Conservation (phyloP, 2,113 vertebrate genomes). For the Embiotoca jacksoni region DNA sequence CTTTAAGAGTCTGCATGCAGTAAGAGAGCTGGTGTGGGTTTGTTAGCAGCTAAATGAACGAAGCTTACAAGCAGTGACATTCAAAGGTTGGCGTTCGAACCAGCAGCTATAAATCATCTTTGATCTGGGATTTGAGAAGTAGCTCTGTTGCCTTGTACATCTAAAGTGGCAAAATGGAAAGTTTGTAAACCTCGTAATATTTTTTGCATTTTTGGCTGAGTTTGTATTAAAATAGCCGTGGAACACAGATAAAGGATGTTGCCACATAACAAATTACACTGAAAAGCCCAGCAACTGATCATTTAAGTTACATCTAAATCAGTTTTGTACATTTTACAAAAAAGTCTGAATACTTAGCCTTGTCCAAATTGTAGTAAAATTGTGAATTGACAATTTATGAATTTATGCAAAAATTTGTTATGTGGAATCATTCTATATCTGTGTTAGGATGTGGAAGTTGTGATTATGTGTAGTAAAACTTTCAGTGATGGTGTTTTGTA, state of each 20-base stretch:
- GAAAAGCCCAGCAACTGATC: conserved; percentile 36
- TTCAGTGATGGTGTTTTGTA: conserved; percentile 52
- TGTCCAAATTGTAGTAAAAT: conserved; percentile 62
- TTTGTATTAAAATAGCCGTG: conserved; percentile 77
- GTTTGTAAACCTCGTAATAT: conserved; percentile 72
- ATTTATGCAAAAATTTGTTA: conserved; percentile 53
- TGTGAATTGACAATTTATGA: conserved; percentile 52
- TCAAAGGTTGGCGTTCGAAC: conserved; percentile 67
- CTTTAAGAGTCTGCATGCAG: conserved; percentile 75
- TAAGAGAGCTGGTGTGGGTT: conserved; percentile 67
- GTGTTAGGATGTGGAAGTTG: conserved; percentile 53
- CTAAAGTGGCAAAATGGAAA: conserved; percentile 71
- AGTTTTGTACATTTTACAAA: conserved; percentile 57
- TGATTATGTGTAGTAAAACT: conserved; percentile 46
- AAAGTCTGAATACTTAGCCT: conserved; percentile 21
- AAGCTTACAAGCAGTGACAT: conserved; percentile 73
- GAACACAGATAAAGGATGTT: conserved; percentile 72
- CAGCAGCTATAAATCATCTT: conserved; percentile 64
- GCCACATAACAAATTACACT: conserved; percentile 54
- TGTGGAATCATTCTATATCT: conserved; percentile 64
- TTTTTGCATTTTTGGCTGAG: conserved; percentile 77
- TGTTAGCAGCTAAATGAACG: conserved; percentile 68
- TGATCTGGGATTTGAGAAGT: conserved; percentile 51
- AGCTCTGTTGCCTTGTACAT: conserved; percentile 58
- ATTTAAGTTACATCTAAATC: conserved; percentile 40